A percentile compares a stretch with the other conserved stretches of the same genome.
phyloP scores from a whole-genome alignment of 2,113 vertebrate genomes.

The Pongo pygmaeus region DNA sequence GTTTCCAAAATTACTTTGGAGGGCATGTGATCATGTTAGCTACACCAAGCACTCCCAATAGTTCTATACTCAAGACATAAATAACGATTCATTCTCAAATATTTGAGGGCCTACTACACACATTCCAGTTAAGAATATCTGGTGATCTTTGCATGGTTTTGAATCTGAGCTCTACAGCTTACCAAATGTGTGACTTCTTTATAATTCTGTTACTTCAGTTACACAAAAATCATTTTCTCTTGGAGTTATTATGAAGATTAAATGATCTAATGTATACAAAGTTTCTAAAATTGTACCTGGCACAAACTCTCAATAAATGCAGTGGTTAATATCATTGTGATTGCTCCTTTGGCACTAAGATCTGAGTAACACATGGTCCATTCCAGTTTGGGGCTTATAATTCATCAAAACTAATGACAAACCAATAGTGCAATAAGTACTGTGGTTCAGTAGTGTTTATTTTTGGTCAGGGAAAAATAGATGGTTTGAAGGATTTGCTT shows the following conservation, averaged over 20 bases:
- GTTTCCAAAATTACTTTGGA: not conserved
- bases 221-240: not conserved
- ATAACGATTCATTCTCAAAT: not conserved
- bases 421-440: accelerated
- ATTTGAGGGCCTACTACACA: not conserved
- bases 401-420: not conserved
- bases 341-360: not conserved
- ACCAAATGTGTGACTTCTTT: not conserved
- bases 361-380: not conserved
- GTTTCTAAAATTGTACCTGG: not conserved
- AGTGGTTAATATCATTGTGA: not conserved
- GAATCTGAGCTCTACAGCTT: not conserved
- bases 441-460: not conserved
- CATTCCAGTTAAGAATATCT: not conserved
- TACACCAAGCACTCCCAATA: not conserved
- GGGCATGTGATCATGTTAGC: not conserved
- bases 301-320: not conserved
- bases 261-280: not conserved
- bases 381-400: not conserved
- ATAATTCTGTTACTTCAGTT: not conserved
- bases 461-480: not conserved
- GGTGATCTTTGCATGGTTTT: not conserved
- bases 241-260: not conserved
- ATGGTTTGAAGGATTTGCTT: not conserved
- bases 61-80: not conserved